phyloP scores from a whole-genome alignment of 2,888 invertebrate species.

The Saturnia japonica region DNA sequence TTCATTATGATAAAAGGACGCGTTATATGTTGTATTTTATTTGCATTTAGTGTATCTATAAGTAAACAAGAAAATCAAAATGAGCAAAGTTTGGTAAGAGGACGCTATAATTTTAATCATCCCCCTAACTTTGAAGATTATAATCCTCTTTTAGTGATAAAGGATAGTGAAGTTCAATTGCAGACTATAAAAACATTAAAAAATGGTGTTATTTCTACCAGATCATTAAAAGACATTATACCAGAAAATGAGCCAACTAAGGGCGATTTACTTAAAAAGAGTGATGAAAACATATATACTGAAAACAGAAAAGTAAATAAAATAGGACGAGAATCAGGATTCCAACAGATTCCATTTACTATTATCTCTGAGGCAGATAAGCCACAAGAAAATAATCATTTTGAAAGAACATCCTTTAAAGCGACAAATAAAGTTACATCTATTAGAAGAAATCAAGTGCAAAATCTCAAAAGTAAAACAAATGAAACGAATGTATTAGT shows the following conservation, averaged over 20 bases:
- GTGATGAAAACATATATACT: conserved; percentile 22
- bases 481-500: not conserved
- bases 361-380: conserved; percentile 39
- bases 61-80: conserved; percentile 27
- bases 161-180: not conserved
- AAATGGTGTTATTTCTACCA: not conserved
- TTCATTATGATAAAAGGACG: conserved; percentile 32
- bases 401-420: not conserved
- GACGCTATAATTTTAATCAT: conserved; percentile 41
- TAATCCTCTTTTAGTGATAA: conserved; percentile 28
- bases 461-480: not conserved
- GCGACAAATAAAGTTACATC: not conserved
- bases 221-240: conserved; percentile 4
- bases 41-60: not conserved
- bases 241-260: conserved; percentile 24
- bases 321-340: not conserved
- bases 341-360: conserved; percentile 37
- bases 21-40: conserved; percentile 23
- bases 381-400: conserved; percentile 24
- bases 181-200: not conserved
- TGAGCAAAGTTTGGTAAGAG: conserved; percentile 25
- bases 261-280: conserved; percentile 23
- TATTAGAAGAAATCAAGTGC: not conserved
- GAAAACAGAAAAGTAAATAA: not conserved
- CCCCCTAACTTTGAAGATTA: conserved; percentile 45